Conservation (phyloP, 2,797 vertebrate species). For the Syndactyla subalaris region DNA sequence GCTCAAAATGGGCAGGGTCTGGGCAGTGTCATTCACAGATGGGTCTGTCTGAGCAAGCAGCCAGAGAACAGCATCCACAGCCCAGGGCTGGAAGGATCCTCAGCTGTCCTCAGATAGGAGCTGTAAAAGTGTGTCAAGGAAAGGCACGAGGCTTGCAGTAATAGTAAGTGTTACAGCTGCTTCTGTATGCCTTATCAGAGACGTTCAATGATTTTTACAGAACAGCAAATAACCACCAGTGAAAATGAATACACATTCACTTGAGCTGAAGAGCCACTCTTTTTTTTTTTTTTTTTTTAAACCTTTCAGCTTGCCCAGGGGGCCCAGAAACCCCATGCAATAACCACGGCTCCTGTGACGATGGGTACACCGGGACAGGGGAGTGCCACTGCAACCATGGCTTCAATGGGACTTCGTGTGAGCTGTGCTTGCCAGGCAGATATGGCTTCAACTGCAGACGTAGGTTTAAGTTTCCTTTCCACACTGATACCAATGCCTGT, state of each 20-base stretch:
- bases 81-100: neutral
- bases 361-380: constrained; percentile 81
- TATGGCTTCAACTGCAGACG: constrained; percentile 85
- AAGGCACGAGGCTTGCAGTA: fast-evolving
- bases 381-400: constrained; percentile 83
- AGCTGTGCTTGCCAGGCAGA: constrained; percentile 82
- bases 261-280: neutral
- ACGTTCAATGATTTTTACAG: neutral
- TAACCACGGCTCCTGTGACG: constrained; percentile 83
- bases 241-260: neutral
- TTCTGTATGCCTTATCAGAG: neutral
- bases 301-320: constrained; percentile 87
- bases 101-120: neutral
- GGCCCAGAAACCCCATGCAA: constrained; percentile 80
- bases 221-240: neutral
- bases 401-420: constrained; percentile 87
- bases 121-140: fast-evolving
- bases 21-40: neutral
- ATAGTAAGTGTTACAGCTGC: fast-evolving
- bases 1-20: neutral
- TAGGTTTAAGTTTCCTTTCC: constrained; percentile 25
- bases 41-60: neutral
- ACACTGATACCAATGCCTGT: fast-evolving
- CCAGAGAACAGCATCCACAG: neutral
- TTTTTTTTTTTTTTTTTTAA: neutral